Evolutionary conservation across 2,888 invertebrate species (phyloP).

Genomic region (Lydus trimaculatus): DNA sequence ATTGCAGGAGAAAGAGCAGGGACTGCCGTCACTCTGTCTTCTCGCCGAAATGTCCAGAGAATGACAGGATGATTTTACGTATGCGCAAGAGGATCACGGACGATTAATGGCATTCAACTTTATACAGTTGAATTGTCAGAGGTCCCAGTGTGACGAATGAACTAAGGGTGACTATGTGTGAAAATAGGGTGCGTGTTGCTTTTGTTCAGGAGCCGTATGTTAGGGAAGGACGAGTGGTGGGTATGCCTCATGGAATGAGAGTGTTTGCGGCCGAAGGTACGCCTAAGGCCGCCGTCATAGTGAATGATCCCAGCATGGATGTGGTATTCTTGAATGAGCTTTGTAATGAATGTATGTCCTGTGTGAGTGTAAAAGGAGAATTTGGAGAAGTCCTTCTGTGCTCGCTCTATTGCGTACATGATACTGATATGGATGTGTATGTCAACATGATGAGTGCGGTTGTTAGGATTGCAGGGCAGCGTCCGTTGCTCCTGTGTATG

Average conservation of each 20-base stretch:
- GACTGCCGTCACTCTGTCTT: neutral
- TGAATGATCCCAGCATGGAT: neutral
- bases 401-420: conserved; percentile 32
- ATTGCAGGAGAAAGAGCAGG: neutral
- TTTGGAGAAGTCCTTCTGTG: conserved; percentile 27
- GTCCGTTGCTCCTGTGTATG: conserved; percentile 19
- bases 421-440: neutral
- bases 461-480: neutral
- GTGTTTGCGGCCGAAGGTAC: neutral
- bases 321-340: neutral
- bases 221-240: conserved; percentile 17
- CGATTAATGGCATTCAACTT: neutral
- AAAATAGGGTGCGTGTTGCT: conserved; percentile 7
- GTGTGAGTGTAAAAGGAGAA: conserved; percentile 29
- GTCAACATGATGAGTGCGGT: conserved; percentile 13
- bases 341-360: neutral
- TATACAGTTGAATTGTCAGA: conserved; percentile 9
- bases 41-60: neutral
- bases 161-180: neutral
- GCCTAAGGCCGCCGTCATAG: conserved; percentile 23
- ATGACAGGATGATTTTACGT: neutral
- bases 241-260: conserved; percentile 16
- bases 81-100: neutral
- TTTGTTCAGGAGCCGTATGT: conserved; percentile 23
- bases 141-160: neutral